Evolutionary conservation across 2,113 vertebrate genomes (phyloP).

Genomic region (Plecturocebus donacophilus): DNA sequence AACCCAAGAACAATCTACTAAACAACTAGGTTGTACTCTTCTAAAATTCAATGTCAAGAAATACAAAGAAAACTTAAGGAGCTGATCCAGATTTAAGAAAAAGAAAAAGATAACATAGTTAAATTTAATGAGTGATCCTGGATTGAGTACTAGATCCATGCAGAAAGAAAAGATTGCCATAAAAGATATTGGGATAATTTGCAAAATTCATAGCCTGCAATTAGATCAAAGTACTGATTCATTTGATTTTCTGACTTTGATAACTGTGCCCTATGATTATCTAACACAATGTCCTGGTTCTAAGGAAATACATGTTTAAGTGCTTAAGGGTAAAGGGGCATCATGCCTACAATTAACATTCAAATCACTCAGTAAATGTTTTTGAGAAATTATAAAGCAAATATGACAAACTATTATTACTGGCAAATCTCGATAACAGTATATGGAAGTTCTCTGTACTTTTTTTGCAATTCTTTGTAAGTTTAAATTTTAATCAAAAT

Average conservation of each 20-base stretch:
- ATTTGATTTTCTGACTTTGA: slow-evolving; percentile 20
- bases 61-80: background rate
- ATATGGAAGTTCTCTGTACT: background rate
- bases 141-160: background rate
- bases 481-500: background rate
- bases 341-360: background rate
- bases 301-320: background rate
- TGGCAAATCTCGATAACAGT: background rate
- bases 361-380: background rate
- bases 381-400: slow-evolving; percentile 26
- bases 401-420: background rate
- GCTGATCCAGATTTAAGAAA: slow-evolving; percentile 1
- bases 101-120: background rate
- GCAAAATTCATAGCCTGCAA: background rate
- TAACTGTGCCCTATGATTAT: background rate
- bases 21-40: background rate
- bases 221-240: background rate
- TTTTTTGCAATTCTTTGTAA: background rate
- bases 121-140: background rate
- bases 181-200: background rate
- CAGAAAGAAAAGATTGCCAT: background rate
- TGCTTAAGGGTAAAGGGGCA: background rate
- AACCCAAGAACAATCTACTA: background rate
- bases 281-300: background rate
- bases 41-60: background rate